Evolutionary conservation across 2,113 vertebrate species (phyloP), one percentile per base, ranked within the genome.

Genomic region (Aythya baeri): DNA sequence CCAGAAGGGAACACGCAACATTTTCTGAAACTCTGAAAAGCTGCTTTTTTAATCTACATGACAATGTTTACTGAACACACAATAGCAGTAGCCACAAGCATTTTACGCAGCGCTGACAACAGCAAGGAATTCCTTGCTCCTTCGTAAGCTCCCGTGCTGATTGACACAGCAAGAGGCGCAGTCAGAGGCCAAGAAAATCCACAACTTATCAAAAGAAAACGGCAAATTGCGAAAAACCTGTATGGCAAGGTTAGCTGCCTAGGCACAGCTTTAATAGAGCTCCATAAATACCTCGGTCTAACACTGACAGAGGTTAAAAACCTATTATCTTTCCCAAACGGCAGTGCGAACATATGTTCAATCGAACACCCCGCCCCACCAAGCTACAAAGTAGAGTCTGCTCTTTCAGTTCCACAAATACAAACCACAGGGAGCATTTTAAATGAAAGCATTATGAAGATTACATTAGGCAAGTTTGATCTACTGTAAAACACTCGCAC

Each of bases 261-360:
- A 87, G 46, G 74, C 66, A 84, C 68, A 55, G 63, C 66, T 86
- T 71, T 88, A 94, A 89, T 54, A 91, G 63, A 93, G 92, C 83
- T 76, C 83, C 88, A 92, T 73, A 86, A 97, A 95, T 86, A 86
- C 93, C 55, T 91, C 92, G 74, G 55, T 90, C 93, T 93, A 94
- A 91, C 86, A 96, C 81, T 94, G 96, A 96, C 86, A 95, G 93
- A 97, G 96, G 97, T 96, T 97, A 97, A 97, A 97, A 97, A 97
- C 81, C 93, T 87, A 97, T 95, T 96, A 96, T 95, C 88, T 91
- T 80, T 88, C 97, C 89, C 94, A 96, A 96, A 97, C 83, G 91
- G 94, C 94, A 91, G 75, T 68, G 68, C 58, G 95, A 97, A 95
- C 91, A 93, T 93, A 94, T 74, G 96, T 91, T 95, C 95, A 95